Evolutionary conservation across 2,797 vertebrate genomes (phyloP).

Genomic region (Cichlasoma orientale): DNA sequence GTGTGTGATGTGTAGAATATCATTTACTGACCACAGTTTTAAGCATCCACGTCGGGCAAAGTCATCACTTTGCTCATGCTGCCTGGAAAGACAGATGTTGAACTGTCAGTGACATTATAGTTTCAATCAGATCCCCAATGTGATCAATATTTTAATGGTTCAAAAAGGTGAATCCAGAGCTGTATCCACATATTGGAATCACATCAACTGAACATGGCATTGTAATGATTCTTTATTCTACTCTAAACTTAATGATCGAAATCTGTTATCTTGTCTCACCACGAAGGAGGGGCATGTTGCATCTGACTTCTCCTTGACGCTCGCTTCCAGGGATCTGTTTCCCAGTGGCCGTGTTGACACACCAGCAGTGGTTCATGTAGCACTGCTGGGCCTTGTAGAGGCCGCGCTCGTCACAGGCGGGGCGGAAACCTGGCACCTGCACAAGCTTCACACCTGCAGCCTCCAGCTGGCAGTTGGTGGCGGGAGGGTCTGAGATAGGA

Average conservation of each 20-base stretch:
- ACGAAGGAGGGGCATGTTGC: background rate
- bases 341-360: constrained; percentile 83
- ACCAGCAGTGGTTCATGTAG: constrained; percentile 85
- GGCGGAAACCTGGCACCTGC: constrained; percentile 69
- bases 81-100: constrained; percentile 21
- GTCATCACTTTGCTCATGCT: background rate
- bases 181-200: background rate
- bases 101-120: background rate
- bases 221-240: background rate
- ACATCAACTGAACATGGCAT: background rate
- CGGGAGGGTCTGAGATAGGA: constrained; percentile 30
- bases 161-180: background rate
- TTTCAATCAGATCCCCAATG: background rate
- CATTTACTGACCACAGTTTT: constrained; percentile 34
- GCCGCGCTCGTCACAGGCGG: constrained; percentile 84
- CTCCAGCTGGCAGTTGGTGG: constrained; percentile 84
- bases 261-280: constrained; percentile 40
- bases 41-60: background rate
- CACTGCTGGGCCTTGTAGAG: constrained; percentile 86
- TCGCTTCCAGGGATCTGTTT: constrained; percentile 64
- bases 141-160: background rate
- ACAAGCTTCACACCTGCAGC: constrained; percentile 25
- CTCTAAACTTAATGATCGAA: background rate
- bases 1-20: background rate
- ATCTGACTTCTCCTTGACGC: background rate